Evolutionary conservation across 1,140 invertebrate species (phyloP), one percentile per base, ranked within the genome.

Genomic region (Hesperophylax magnus): DNA sequence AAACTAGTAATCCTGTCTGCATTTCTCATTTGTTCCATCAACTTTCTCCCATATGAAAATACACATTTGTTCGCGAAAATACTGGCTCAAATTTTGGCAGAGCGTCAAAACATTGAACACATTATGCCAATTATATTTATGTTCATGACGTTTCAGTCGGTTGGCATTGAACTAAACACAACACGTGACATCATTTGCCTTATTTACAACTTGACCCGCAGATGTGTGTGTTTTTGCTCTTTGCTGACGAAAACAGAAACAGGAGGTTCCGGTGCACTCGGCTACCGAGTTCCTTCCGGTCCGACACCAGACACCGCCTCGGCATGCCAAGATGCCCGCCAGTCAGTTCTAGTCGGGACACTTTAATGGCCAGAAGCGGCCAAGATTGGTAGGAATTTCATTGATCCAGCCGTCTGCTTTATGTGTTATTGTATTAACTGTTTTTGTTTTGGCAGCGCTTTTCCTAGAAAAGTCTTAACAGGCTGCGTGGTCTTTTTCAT

Each of bases 121-220:
- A 18, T 58, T 8, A 58, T 58, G n/a, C 20, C 20, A 58, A 58
- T 18, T 58, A 58, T 58, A 58, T 58, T 58, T 58, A 58, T 18
- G n/a, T n/a, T 18, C n/a, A 58, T 58, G 20, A 22, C 20, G n/a
- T 20, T 61, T 47, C 8, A 47, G 39, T 3, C 39, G 39, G 39
- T 47, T 47, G 39, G 39, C 39, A 47, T 47, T 47, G 39, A 47
- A 47, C 39, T 47, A 47, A 47, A 14, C 39, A 47, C 39, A 47
- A 47, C 9, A 47, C 39, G 20, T 24, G 18, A 22, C 58, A 20
- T 61, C 58, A 61, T 20, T 47, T 47, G 14, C 11, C 39, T 47
- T 22, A 61, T 24, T 14, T 20, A 18, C 58, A 61, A 61, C 58
- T 61, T 61, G 58, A 61, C 58, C 58, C 58, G 58, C 58, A 61